Evolutionary conservation across 2,888 invertebrate species (phyloP).

Genomic region (Scelioninae gen. 2): DNA sequence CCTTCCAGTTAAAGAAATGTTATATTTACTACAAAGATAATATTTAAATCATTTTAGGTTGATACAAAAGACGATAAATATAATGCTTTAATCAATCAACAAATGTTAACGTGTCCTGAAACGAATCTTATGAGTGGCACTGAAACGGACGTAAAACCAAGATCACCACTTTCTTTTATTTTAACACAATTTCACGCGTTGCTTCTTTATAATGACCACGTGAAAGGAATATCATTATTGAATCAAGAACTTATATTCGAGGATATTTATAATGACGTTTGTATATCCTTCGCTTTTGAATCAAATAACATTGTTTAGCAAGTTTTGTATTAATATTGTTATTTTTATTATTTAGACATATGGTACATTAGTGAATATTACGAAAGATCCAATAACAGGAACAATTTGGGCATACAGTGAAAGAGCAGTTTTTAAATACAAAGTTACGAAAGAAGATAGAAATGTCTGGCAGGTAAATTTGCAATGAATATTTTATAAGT

Average conservation of each 20-base stretch:
- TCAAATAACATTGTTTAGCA: too few relatives aligned
- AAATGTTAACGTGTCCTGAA: constrained; percentile 71
- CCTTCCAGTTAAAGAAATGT: too few relatives aligned
- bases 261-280: constrained; percentile 85
- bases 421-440: constrained; percentile 89
- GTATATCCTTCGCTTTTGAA: constrained; percentile 49
- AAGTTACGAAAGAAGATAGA: constrained; percentile 88
- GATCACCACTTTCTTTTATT: constrained; percentile 84
- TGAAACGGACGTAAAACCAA: constrained; percentile 62
- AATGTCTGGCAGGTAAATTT: constrained; percentile 84
- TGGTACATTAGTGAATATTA: constrained; percentile 87
- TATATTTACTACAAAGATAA: too few relatives aligned
- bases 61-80: constrained; percentile 71
- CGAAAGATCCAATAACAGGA: constrained; percentile 86
- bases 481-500: neutral
- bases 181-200: constrained; percentile 94
- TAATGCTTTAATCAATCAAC: constrained; percentile 71
- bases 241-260: constrained; percentile 92
- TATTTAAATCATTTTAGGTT: constrained; percentile 63
- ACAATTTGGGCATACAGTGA: constrained; percentile 93
- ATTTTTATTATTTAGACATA: constrained; percentile 76
- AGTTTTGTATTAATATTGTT: neutral
- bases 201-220: constrained; percentile 87
- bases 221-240: constrained; percentile 89
- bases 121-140: constrained; percentile 69